Conservation (phyloP, 2,888 invertebrate species). For the Actias luna region DNA sequence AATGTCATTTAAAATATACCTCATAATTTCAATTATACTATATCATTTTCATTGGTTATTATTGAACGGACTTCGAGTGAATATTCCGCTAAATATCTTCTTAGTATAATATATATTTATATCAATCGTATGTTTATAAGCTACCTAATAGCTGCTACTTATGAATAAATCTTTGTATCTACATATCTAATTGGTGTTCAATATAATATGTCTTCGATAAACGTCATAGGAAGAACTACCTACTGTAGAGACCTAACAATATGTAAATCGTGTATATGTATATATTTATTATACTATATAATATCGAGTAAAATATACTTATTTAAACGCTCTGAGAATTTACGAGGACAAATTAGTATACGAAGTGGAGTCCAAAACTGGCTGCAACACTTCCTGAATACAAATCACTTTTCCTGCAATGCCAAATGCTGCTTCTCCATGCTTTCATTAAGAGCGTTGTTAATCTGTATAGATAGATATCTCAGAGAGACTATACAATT, state of each 20-base stretch:
- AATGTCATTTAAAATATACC: not conserved
- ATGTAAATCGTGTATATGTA: conserved; percentile 22
- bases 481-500: not conserved
- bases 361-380: not conserved
- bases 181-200: conserved; percentile 74
- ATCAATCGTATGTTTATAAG: conserved; percentile 33
- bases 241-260: conserved; percentile 29
- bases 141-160: conserved; percentile 18
- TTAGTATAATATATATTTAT: not conserved
- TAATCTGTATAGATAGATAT: too few relatives aligned
- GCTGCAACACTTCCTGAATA: not conserved
- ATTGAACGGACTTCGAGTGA: conserved; percentile 1
- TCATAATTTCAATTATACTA: not conserved
- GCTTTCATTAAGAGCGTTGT: not conserved
- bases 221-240: conserved; percentile 41
- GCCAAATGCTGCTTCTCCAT: not conserved
- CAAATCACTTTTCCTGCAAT: too few relatives aligned
- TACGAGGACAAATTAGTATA: not conserved
- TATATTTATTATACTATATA: too few relatives aligned
- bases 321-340: not conserved
- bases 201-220: conserved; percentile 65
- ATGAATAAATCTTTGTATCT: conserved; percentile 50
- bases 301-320: conserved; percentile 9
- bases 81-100: conserved; percentile 4
- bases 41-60: not conserved